Conservation (phyloP, 1,140 invertebrate genomes). For the Tetraneura akinire region DNA sequence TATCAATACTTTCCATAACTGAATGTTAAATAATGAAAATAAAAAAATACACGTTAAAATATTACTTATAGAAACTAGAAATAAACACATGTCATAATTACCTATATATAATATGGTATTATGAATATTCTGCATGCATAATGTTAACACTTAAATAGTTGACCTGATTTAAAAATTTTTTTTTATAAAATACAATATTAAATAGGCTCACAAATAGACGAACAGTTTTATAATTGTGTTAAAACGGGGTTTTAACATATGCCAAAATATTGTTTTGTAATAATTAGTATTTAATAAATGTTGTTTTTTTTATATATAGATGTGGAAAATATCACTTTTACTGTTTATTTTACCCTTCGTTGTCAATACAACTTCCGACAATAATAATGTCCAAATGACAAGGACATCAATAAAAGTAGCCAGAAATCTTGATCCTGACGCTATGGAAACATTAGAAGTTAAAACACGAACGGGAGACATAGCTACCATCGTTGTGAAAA, state of each 20-base stretch:
- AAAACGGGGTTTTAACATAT: background rate
- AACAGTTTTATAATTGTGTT: background rate
- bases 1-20: conserved; percentile 16
- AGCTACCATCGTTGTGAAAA: conserved; percentile 76
- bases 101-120: background rate
- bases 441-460: conserved; percentile 74
- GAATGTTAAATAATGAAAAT: background rate
- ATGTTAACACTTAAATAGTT: background rate
- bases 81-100: background rate
- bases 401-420: conserved; percentile 77
- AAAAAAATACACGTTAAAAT: background rate
- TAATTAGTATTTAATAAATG: background rate
- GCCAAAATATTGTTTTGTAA: conserved; percentile 5
- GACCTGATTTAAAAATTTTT: conserved; percentile 16
- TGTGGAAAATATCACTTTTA: conserved; percentile 47
- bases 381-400: conserved; percentile 60
- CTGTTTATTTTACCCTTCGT: conserved; percentile 43
- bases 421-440: conserved; percentile 72
- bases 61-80: background rate
- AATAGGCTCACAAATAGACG: background rate
- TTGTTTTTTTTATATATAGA: conserved; percentile 19
- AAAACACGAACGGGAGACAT: conserved; percentile 72
- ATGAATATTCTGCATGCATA: conserved; percentile 8
- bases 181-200: background rate
- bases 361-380: background rate